These are phyloP conservation scores for Solen grandis DNA, from an alignment of 1,140 invertebrate species.

Conservation along the genomic window DNA sequence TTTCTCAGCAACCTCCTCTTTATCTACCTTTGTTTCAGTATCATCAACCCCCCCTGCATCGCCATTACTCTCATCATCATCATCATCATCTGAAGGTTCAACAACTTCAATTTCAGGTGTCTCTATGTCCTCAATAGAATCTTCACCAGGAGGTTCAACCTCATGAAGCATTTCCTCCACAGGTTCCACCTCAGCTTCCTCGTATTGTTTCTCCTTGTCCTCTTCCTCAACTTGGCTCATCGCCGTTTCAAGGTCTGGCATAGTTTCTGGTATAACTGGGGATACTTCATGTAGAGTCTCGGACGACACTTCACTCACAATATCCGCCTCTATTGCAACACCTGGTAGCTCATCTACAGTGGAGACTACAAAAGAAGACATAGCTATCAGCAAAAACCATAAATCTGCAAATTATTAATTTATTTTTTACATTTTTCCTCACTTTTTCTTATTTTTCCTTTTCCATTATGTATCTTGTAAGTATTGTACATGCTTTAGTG, in stretches of 20 bases:
- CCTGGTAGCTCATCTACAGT: constrained; percentile 32
- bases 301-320: not conserved
- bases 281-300: constrained; percentile 28
- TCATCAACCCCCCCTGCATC: not conserved
- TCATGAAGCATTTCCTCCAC: constrained; percentile 34
- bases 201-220: constrained; percentile 2
- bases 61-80: not conserved
- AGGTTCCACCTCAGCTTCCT: constrained; percentile 33
- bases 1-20: not conserved
- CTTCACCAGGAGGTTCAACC: constrained; percentile 51
- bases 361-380: constrained; percentile 15
- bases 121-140: constrained; percentile 41
- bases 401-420: too few relatives aligned
- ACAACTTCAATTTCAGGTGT: constrained; percentile 11
- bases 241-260: constrained; percentile 14
- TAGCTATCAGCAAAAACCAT: too few relatives aligned
- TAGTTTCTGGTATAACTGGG: constrained; percentile 11
- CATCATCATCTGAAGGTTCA: constrained; percentile 9
- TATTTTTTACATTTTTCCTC: not conserved
- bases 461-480: not conserved
- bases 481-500: not conserved
- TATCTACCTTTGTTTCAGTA: not conserved
- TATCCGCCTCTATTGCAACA: constrained; percentile 39
- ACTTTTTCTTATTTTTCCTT: not conserved
- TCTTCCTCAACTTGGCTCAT: not conserved